phyloP scores from a whole-genome alignment of 2,797 vertebrate species.

The Poeciliopsis turneri region DNA sequence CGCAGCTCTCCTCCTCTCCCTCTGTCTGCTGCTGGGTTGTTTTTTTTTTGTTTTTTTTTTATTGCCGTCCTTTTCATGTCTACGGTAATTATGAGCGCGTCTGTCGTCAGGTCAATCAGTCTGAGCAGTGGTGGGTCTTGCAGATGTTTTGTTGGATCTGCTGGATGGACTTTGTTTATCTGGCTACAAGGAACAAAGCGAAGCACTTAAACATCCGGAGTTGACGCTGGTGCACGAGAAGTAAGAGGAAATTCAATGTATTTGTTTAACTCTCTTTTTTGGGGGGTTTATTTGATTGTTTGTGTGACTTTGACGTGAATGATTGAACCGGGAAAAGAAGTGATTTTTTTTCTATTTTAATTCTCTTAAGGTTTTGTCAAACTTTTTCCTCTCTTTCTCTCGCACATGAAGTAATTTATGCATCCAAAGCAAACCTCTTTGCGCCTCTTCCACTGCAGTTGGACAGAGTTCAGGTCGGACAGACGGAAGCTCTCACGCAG shows the following conservation, averaged over 20 bases:
- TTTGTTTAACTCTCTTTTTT: conserved; percentile 13
- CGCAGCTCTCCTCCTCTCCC: conserved; percentile 42
- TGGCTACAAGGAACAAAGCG: neutral
- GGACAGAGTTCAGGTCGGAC: conserved; percentile 57
- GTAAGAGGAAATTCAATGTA: conserved; percentile 53
- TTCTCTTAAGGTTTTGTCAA: neutral
- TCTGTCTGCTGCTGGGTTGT: neutral
- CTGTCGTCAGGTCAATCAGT: conserved; percentile 65
- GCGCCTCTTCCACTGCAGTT: conserved; percentile 58
- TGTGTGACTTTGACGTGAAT: conserved; percentile 8
- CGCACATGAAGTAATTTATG: conserved; percentile 28
- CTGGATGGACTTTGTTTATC: conserved; percentile 19
- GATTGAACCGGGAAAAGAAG: neutral
- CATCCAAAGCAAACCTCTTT: conserved; percentile 29
- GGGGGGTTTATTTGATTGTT: conserved; percentile 22
- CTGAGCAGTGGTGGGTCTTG: conserved; percentile 7
- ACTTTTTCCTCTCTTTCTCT: neutral
- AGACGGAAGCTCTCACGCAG: conserved; percentile 72
- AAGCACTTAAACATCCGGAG: conserved; percentile 18
- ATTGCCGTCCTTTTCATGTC: conserved; percentile 34
- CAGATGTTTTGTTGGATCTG: conserved; percentile 1
- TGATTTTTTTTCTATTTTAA: neutral
- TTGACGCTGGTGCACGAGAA: conserved; percentile 34
- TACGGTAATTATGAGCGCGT: conserved; percentile 58
- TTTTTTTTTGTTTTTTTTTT: conserved; percentile 8